Conservation (phyloP, 2,113 vertebrate genomes). For the Hydrochoerus hydrochaeris region DNA sequence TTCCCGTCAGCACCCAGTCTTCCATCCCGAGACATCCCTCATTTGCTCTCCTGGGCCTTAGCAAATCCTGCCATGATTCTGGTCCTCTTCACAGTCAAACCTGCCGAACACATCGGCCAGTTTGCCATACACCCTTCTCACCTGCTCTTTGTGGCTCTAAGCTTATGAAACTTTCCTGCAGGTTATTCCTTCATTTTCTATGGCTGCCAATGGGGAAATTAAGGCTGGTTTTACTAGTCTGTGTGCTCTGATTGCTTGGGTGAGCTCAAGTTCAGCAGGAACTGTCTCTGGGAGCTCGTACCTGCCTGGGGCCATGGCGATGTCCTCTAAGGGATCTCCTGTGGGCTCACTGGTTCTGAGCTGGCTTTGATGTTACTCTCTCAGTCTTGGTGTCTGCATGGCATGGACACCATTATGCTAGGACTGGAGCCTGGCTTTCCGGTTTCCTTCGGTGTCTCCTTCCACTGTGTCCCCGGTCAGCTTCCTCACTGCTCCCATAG, state of each 20-base stretch:
- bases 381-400: background rate
- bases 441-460: background rate
- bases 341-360: background rate
- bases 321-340: background rate
- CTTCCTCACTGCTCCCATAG: background rate
- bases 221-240: background rate
- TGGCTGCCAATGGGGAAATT: no score
- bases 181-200: background rate
- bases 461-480: background rate
- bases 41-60: background rate
- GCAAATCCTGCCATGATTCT: background rate
- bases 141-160: background rate
- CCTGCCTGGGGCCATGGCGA: background rate
- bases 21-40: background rate
- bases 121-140: background rate
- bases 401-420: rapidly evolving
- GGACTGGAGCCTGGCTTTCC: background rate
- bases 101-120: rapidly evolving
- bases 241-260: background rate
- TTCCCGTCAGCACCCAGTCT: background rate
- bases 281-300: background rate
- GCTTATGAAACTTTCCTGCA: background rate
- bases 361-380: background rate
- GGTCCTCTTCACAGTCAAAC: background rate
- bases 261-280: background rate